Evolutionary conservation across 2,888 invertebrate species (phyloP), one percentile per base, ranked within the genome.

Genomic region (Buathra laborator): DNA sequence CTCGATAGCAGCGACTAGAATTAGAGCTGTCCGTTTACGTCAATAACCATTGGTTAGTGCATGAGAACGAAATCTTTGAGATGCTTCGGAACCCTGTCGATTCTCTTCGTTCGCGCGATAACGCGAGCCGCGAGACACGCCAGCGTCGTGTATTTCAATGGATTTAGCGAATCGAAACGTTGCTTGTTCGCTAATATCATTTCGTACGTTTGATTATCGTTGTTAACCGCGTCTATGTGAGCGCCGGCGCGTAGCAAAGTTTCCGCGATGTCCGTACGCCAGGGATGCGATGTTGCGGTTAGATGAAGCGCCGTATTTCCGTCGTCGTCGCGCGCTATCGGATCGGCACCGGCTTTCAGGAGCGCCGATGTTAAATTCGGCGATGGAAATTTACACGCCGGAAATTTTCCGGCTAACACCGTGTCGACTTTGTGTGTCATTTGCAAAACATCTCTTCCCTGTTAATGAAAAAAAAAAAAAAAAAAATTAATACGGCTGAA

Each of bases 251-350:
- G 94, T 0, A 99, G 95, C 6, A 99, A 94, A 9, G 96, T 95
- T 88, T 95, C 95, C 0, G 97, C 96, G 3, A 87, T 80, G 16
- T 89, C 89, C 2, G 83, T 86, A 9, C 88, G 86, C 90, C 97
- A 97, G 0, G 97, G 97, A 87, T 94, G 94, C 81, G 96, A 96
- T 94, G 96, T 96, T 85, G 97, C 97, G 0, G 97, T 97, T 84
- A 98, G 95, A 93, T 99, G 99, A 71, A 99, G 95, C 12, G 98
- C 97, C 24, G 98, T 98, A 94, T 98, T 98, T 24, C 97, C 98
- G 80, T 96, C 96, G 75, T 96, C 96, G 94, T 99, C 99, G 2
- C 95, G 94, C 0, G 96, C 96, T 94, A 97, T 97, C 0, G 97
- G 96, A 94, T 97, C 95, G 0, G 98, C 98, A 12, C 98, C 99